phyloP scores from a whole-genome alignment of 2,113 vertebrate species.

The Abramis brama region DNA sequence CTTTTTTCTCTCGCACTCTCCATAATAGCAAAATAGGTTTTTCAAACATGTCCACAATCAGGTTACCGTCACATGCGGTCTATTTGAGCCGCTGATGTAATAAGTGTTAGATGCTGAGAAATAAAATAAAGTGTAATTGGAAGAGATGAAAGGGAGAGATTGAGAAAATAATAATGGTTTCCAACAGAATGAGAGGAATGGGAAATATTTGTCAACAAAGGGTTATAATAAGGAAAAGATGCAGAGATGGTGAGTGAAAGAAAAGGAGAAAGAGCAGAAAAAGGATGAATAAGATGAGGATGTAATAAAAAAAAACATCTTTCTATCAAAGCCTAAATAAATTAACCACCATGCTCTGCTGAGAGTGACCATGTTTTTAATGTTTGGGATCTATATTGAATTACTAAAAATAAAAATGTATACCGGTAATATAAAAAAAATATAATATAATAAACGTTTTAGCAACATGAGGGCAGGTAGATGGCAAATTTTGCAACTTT shows the following conservation, averaged over 20 bases:
- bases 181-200: background rate
- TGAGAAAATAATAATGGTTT: background rate
- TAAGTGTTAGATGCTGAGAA: background rate
- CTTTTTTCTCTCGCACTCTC: background rate
- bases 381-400: background rate
- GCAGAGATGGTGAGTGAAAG: background rate
- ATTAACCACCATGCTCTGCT: background rate
- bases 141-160: background rate
- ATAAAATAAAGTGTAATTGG: background rate
- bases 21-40: conserved; percentile 5
- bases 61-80: background rate
- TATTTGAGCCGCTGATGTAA: background rate
- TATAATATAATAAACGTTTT: too few relatives aligned
- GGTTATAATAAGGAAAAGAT: background rate
- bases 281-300: background rate
- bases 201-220: background rate
- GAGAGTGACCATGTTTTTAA: background rate
- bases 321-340: background rate
- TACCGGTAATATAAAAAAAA: too few relatives aligned
- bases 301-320: background rate
- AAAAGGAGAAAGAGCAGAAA: background rate
- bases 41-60: conserved; percentile 3
- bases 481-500: too few relatives aligned
- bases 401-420: background rate
- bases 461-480: too few relatives aligned